A percentile compares a stretch with the other conserved stretches of the same genome.
phyloP scores from a whole-genome alignment of 1,140 invertebrate species.

The Sesamia nonagrioides region DNA sequence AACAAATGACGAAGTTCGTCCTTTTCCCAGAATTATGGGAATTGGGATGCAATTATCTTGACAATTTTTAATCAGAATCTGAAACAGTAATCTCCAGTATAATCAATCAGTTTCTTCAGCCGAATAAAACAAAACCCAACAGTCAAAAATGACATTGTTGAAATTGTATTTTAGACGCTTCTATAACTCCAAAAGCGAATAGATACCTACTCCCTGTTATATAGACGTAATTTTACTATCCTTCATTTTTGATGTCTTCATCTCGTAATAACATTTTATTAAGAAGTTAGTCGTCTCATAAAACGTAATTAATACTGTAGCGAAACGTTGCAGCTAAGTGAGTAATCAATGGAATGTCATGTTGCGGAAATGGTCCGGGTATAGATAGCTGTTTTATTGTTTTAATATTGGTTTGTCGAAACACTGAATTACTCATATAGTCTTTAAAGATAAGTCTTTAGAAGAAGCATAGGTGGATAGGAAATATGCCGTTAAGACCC shows the following conservation, averaged over 20 bases:
- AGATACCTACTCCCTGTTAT: background rate
- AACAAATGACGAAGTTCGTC: too few species aligned
- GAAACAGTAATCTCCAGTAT: too few species aligned
- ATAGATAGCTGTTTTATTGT: background rate
- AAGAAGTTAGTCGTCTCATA: constrained; percentile 16
- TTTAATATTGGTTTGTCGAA: too few species aligned
- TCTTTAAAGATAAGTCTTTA: too few species aligned
- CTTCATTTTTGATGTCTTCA: constrained; percentile 13
- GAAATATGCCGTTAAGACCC: too few species aligned
- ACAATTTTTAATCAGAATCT: too few species aligned
- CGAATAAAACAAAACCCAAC: too few species aligned
- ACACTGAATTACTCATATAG: background rate
- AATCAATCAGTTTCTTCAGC: too few species aligned
- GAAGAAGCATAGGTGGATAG: too few species aligned
- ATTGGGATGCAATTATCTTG: too few species aligned
- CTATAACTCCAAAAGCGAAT: background rate
- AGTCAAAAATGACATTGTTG: too few species aligned
- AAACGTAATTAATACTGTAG: background rate
- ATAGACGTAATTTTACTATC: constrained; percentile 11
- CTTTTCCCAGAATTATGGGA: too few species aligned
- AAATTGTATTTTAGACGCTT: background rate
- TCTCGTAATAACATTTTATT: constrained; percentile 29
- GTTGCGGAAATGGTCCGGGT: background rate
- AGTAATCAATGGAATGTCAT: constrained; percentile 3
- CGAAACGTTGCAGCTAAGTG: background rate